Evolutionary conservation across 23 tunicate genomes (phyloP).

Genomic region (Clavelina lepadiformis): DNA sequence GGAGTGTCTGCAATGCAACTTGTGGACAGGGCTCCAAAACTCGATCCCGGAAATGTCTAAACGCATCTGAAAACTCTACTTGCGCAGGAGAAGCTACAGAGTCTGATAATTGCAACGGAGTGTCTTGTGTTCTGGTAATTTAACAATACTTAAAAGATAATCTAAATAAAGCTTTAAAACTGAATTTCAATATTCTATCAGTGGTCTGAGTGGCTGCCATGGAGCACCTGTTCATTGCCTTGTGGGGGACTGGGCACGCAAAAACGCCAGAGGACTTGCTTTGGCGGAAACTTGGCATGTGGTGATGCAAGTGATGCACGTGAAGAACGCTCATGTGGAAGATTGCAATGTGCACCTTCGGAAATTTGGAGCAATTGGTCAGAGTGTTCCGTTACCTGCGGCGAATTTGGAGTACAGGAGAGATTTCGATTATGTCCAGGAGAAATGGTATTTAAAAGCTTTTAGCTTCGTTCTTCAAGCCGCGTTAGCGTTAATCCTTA

Average conservation of each 20-base stretch:
- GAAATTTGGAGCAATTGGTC: constrained; percentile 45
- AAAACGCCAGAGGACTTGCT: constrained; percentile 14
- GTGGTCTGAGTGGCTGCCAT: constrained; percentile 21
- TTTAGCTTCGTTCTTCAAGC: no score
- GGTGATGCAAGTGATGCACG: constrained; percentile 10
- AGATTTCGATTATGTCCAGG: constrained; percentile 29
- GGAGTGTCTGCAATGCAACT: constrained; percentile 16
- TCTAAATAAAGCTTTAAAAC: no score
- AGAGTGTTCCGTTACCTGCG: constrained; percentile 53
- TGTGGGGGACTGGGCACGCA: constrained; percentile 21
- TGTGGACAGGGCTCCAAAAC: constrained; percentile 35
- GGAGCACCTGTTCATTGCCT: constrained; percentile 33
- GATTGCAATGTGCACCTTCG: constrained; percentile 17
- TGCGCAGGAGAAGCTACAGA: constrained; percentile 26
- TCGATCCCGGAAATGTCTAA: constrained; percentile 29
- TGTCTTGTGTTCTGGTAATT: constrained; percentile 16
- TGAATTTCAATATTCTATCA: not conserved
- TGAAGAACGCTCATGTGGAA: constrained; percentile 24
- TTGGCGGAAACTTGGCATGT: constrained; percentile 4
- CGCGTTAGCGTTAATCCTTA: no score
- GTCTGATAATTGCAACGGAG: constrained; percentile 22
- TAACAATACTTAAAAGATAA: no score
- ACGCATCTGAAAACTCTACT: constrained; percentile 3
- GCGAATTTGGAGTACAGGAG: constrained; percentile 16
- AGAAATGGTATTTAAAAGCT: no score